Conservation (phyloP, 2,888 invertebrate species). For the Ectropis crepuscularia region DNA sequence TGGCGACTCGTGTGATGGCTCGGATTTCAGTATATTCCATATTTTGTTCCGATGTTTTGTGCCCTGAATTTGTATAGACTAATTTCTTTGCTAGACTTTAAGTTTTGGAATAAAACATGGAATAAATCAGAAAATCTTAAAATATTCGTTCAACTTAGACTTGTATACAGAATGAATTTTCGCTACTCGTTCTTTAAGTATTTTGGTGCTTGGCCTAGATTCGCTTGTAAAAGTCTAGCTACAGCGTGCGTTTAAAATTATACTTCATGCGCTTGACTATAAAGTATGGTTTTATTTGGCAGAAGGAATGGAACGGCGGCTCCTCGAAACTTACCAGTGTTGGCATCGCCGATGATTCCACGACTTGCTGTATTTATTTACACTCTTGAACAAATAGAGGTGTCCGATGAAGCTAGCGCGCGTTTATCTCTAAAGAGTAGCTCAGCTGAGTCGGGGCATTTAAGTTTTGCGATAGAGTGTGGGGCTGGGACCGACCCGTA, state of each 20-base stretch:
- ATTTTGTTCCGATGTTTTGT: conserved; percentile 14
- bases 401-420: not conserved
- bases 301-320: conserved; percentile 11
- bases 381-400: conserved; percentile 4
- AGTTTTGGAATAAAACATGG: conserved; percentile 26
- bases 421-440: not conserved
- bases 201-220: conserved; percentile 36
- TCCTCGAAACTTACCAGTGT: conserved; percentile 2
- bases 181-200: conserved; percentile 27
- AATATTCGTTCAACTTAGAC: conserved; percentile 19
- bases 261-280: conserved; percentile 7
- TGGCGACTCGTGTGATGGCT: conserved; percentile 25
- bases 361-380: conserved; percentile 18
- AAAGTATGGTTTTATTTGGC: conserved; percentile 26
- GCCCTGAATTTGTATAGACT: conserved; percentile 14
- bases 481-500: not conserved
- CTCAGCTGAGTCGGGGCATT: not conserved
- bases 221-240: conserved; percentile 26
- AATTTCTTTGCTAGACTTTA: conserved; percentile 14
- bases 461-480: not conserved
- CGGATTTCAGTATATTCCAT: conserved; percentile 13
- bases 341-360: conserved; percentile 13
- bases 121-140: conserved; percentile 16
- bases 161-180: conserved; percentile 30
- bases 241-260: conserved; percentile 20